Base-by-base conservation (phyloP, 2,113 vertebrate species). In the Syngnathus typhle region DNA sequence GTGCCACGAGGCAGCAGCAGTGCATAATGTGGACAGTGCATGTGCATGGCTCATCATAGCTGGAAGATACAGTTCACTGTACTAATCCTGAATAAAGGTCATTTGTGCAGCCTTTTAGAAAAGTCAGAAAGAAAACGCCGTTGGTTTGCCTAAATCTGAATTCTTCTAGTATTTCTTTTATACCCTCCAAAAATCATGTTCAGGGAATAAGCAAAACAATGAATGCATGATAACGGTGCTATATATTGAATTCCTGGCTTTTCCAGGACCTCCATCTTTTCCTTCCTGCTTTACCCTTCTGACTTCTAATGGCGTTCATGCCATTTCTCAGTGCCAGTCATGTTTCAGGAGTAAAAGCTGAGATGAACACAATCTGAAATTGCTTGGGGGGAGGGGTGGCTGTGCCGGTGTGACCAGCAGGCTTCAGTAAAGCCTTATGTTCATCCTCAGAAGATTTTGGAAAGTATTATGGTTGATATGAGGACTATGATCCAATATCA, bases 11-110 rank as follows among this genome's bases (percentile, higher is more conserved):
- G 70, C 44, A 44, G 65, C 73, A 66, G 62, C 69, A 21, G 70
- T 62, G 74, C 71, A 67, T 69, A 74, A 77, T 79, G 76, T 69
- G 80, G 71, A 81, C 76, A 74, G 81, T 69, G 77, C 77, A 73
- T 62, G 78, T 80, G 77, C 70, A 9, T 74, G 67, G 69, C 69
- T 88, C 80, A 78, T 60, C 15, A 21, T 46, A 0, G 82, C 82
- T 81, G 61, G 6, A 15, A 78, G 84, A 49, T 46, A 66, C 77
- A 72, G 77, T 81, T 75, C 80, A 87, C 81, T 82, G 87, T 82
- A 83, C 77, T 73, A 65, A 81, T 79, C 82, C 79, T 4, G 55
- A 64, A 70, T 69, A 84, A 84, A 88, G 85, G 87, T 88, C 87
- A 77, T 66, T 77, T 47, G 64, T 70, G 55, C 76, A 72, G 65